phyloP scores from a whole-genome alignment of 1,140 invertebrate genomes.

The Papilio glaucus region DNA sequence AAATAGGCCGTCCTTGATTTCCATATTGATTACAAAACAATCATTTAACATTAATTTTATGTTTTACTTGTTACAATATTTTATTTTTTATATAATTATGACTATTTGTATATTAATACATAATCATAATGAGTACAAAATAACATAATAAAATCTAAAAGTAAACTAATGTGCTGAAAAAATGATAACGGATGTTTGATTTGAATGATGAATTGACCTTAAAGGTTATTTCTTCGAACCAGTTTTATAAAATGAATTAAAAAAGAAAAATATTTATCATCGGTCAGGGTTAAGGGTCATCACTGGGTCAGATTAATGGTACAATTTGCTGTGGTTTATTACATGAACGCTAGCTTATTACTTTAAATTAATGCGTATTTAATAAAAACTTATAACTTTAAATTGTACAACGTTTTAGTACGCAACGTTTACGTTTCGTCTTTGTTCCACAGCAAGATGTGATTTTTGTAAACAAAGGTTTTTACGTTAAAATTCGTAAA shows the following conservation, averaged over 20 bases:
- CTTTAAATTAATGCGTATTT: neutral
- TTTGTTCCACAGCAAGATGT: no score
- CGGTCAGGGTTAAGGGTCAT: neutral
- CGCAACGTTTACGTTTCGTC: no score
- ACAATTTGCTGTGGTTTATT: neutral
- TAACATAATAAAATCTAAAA: conserved; percentile 3
- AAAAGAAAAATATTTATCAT: neutral
- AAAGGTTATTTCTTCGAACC: neutral
- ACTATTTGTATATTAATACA: conserved; percentile 2
- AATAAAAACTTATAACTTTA: neutral
- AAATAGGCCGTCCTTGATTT: neutral
- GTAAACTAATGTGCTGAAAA: neutral
- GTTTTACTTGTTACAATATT: no score
- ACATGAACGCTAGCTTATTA: neutral
- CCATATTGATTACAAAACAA: neutral
- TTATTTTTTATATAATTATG: neutral
- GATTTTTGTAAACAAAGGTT: no score
- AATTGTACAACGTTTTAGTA: no score
- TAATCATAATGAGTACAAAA: neutral
- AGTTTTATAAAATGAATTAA: neutral
- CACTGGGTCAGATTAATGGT: neutral
- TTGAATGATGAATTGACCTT: neutral
- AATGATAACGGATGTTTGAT: neutral
- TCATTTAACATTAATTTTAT: neutral
- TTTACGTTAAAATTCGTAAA: no score